Percentiles rank a stretch among this genome's conserved stretches.
These are phyloP conservation scores for Drosophila multiciliata DNA, from an alignment of 2,888 invertebrate species.

Conservation along the genomic window DNA sequence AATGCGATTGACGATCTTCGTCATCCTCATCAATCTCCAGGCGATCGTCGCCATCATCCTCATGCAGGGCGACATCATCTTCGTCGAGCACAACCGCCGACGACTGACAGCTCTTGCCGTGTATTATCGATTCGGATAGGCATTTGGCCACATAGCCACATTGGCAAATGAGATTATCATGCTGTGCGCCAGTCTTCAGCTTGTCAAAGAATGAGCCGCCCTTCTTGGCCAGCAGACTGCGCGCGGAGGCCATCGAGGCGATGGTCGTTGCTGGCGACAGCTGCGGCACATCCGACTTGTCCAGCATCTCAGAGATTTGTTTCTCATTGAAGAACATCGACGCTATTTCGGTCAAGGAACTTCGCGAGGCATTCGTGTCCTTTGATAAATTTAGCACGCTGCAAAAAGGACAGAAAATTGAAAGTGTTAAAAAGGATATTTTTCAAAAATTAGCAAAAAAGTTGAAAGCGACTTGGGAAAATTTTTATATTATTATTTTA, in stretches of 20 bases:
- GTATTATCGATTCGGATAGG: conserved; percentile 92
- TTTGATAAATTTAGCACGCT: conserved; percentile 84
- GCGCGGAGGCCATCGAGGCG: conserved; percentile 70
- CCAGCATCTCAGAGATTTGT: conserved; percentile 76
- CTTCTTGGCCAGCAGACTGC: conserved; percentile 74
- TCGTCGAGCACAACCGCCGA: conserved; percentile 79
- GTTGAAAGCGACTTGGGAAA: no score
- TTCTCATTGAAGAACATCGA: conserved; percentile 84
- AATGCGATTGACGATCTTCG: conserved; percentile 83
- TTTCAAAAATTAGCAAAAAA: no score
- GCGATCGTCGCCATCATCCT: conserved; percentile 79
- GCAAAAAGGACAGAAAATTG: background rate
- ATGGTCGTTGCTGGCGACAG: conserved; percentile 78
- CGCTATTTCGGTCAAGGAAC: conserved; percentile 87
- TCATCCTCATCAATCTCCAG: conserved; percentile 82
- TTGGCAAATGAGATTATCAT: conserved; percentile 88
- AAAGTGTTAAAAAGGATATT: background rate
- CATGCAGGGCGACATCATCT: conserved; percentile 75
- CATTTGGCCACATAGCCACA: conserved; percentile 93
- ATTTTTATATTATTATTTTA: no score
- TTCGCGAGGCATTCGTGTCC: conserved; percentile 81
- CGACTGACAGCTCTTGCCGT: conserved; percentile 88
- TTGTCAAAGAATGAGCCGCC: conserved; percentile 92
- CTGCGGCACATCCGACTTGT: conserved; percentile 74
- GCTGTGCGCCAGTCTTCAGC: conserved; percentile 89